Evolutionary conservation across 2,888 invertebrate genomes (phyloP), one percentile per base, ranked within the genome.

Genomic region (Teleiodes luculella): DNA sequence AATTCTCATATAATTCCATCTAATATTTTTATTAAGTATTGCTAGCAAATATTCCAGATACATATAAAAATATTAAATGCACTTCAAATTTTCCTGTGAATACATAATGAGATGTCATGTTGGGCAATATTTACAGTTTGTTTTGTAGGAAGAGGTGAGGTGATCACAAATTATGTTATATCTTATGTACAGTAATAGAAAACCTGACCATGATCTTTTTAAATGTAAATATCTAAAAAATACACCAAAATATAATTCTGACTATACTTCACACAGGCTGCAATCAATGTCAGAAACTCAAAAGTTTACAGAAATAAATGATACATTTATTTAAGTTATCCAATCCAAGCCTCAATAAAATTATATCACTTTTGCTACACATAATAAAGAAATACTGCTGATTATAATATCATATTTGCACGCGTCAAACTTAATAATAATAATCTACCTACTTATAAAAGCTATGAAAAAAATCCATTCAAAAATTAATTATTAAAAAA

Each of bases 11-110:
- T 69, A 65, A 60, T 62, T 69, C 61, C 85, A 87, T 86, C 78
- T 87, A 88, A 89, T 89, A 89, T 89, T 89, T 88, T 89, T 89
- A 89, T 87, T 88, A 75, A 71, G 83, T 84, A 86, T 80, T 73
- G 66, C 70, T 74, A 76, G 68, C 59, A 70, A 71, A 63, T 61
- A 67, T 63, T 70, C 64, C 62, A 63, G 66, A 80, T 80, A 86
- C 83, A 83, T 79, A 85, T 85, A 88, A 89, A 89, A 88, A 89
- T 86, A 88, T 87, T 88, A 89, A 82, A 87, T 80, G 83, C 70
- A 68, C 13, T 73, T 78, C 76, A 70, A 72, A 78, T 69, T 76
- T 80, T 76, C 20, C 43, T 74, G 64, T 70, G 74, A 74, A 74
- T 80, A 80, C 74, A 76, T 79, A 76, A 52, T 78, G 67, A 78